Percentiles rank a stretch among this genome's conserved stretches.
phyloP scores from a whole-genome alignment of 1,140 invertebrate genomes.

The Bombus balteatus region DNA sequence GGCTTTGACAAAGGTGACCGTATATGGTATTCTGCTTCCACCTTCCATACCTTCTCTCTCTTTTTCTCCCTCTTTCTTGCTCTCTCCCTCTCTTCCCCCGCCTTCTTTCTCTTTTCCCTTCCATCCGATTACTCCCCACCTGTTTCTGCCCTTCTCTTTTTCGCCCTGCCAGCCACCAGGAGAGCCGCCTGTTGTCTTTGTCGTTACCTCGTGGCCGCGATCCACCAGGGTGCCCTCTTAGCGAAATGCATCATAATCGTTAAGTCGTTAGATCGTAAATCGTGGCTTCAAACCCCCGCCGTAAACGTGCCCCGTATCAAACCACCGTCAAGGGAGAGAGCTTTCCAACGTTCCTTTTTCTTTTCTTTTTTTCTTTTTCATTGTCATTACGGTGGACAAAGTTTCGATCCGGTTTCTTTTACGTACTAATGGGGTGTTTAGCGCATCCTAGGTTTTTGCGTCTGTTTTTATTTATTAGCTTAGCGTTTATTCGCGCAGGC shows the following conservation, averaged over 20 bases:
- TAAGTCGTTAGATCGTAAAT: constrained; percentile 59
- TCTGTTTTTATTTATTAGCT: background rate
- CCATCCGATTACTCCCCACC: constrained; percentile 21
- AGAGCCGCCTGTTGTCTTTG: background rate
- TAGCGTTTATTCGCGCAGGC: no score
- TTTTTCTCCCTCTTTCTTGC: constrained; percentile 25
- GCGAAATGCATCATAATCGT: constrained; percentile 42
- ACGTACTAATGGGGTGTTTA: background rate
- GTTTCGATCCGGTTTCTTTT: background rate
- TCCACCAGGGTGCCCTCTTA: constrained; percentile 42
- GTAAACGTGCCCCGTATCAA: background rate
- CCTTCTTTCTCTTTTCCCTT: constrained; percentile 40
- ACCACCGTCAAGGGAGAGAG: background rate
- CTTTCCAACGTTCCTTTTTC: background rate
- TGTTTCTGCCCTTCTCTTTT: constrained; percentile 39
- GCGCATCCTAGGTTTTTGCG: background rate
- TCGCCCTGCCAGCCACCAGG: background rate
- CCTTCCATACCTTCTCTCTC: constrained; percentile 69
- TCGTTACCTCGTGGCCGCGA: constrained; percentile 44
- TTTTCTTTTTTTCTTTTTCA: background rate
- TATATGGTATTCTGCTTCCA: constrained; percentile 79
- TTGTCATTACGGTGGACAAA: background rate
- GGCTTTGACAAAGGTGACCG: constrained; percentile 81
- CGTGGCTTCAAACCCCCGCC: constrained; percentile 35
- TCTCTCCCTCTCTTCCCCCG: constrained; percentile 9